Conservation (phyloP, 2,113 vertebrate species). For the Poeciliopsis turrubarensis region DNA sequence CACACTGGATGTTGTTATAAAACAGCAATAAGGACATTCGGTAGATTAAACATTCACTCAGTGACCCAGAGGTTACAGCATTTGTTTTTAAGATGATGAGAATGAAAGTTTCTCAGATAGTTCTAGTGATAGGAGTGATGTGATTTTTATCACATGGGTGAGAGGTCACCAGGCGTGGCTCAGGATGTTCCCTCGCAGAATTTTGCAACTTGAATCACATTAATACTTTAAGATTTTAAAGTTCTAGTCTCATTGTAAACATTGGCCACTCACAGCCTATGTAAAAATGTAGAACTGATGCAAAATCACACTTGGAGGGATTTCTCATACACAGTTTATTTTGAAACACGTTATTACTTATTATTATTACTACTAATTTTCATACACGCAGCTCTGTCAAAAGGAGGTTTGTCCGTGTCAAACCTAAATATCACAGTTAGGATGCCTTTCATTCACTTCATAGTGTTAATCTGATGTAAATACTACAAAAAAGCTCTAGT, state of each 20-base stretch:
- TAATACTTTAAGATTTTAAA: neutral
- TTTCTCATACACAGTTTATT: neutral
- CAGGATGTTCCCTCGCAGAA: neutral
- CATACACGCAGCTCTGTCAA: too few species aligned
- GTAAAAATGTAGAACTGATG: neutral
- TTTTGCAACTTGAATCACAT: too few species aligned
- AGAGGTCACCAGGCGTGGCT: too few species aligned
- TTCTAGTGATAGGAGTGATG: neutral
- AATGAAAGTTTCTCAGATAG: neutral
- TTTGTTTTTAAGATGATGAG: neutral
- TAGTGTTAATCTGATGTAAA: neutral
- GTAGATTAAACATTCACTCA: neutral
- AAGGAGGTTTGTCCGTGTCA: too few species aligned
- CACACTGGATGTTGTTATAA: neutral
- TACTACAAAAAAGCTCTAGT: neutral
- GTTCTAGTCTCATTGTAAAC: neutral
- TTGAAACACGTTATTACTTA: too few species aligned
- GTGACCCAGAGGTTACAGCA: neutral
- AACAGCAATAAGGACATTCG: neutral
- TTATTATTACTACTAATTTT: too few species aligned
- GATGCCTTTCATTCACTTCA: neutral
- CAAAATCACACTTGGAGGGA: neutral
- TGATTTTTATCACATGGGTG: too few species aligned
- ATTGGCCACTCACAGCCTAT: neutral
- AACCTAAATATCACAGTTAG: too few species aligned